Conservation (phyloP, 2,797 vertebrate species). For the Lateolabrax maculatus region DNA sequence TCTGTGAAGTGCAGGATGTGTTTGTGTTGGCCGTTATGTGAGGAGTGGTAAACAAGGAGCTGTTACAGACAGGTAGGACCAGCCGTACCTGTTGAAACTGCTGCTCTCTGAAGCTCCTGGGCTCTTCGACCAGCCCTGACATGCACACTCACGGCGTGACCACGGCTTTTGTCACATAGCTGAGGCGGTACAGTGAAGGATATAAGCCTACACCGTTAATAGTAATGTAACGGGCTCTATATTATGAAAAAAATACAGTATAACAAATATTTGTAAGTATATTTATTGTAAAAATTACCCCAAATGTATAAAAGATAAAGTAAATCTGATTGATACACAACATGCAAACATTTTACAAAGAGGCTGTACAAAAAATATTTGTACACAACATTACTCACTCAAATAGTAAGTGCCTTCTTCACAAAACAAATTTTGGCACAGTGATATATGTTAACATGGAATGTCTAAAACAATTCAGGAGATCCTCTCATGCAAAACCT, state of each 20-base stretch:
- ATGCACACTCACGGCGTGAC: slow-evolving; percentile 33
- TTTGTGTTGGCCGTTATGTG: slow-evolving; percentile 38
- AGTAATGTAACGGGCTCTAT: too few species aligned
- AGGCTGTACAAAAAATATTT: slow-evolving; percentile 57
- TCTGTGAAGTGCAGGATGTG: not conserved
- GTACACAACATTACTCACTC: slow-evolving; percentile 41
- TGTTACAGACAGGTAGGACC: slow-evolving; percentile 51
- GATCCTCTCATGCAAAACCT: slow-evolving; percentile 26
- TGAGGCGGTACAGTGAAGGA: not conserved
- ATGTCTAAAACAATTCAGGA: slow-evolving; percentile 64
- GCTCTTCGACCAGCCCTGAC: slow-evolving; percentile 51
- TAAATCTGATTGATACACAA: slow-evolving; percentile 74
- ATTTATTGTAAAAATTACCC: slow-evolving; percentile 85
- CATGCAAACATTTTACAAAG: slow-evolving; percentile 72
- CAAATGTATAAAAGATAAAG: slow-evolving; percentile 80
- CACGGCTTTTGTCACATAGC: not conserved
- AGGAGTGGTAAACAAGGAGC: slow-evolving; percentile 9
- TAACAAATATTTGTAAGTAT: slow-evolving; percentile 49
- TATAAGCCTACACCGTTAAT: not conserved
- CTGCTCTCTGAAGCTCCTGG: slow-evolving; percentile 20
- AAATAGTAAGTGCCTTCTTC: slow-evolving; percentile 51
- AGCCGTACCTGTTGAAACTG: slow-evolving; percentile 60
- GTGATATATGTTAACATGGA: slow-evolving; percentile 54
- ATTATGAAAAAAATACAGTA: not conserved
- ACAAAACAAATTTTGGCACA: slow-evolving; percentile 66